Conservation (phyloP, 2,888 invertebrate species). For the Timandra comae region DNA sequence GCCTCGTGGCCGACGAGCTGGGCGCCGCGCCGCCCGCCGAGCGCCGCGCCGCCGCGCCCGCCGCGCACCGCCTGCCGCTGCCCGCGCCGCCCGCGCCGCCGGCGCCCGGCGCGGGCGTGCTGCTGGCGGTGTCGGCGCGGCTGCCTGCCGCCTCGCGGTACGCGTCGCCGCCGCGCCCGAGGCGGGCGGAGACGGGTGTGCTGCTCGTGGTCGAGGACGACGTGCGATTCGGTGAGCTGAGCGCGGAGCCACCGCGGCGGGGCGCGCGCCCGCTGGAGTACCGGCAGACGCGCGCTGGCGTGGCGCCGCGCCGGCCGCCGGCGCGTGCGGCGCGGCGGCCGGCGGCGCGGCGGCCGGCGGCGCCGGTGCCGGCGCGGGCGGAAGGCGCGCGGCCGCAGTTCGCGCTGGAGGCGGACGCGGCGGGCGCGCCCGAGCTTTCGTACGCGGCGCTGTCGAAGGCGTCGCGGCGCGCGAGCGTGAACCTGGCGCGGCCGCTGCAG, state of each 20-base stretch:
- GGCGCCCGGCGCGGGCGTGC: conserved; percentile 19
- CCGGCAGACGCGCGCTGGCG: conserved; percentile 24
- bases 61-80: conserved; percentile 18
- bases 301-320: conserved; percentile 18
- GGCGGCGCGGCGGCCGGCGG: conserved; percentile 17
- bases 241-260: conserved; percentile 22
- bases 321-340: conserved; percentile 16
- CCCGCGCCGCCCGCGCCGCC: conserved; percentile 14
- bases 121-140: conserved; percentile 11
- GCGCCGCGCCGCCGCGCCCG: conserved; percentile 8
- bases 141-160: conserved; percentile 10
- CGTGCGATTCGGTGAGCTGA: neutral
- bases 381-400: conserved; percentile 31
- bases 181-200: conserved; percentile 7
- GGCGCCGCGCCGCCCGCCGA: conserved; percentile 20
- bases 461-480: conserved; percentile 22
- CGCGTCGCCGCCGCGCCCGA: conserved; percentile 3
- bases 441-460: conserved; percentile 21
- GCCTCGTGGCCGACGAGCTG: conserved; percentile 24
- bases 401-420: conserved; percentile 27
- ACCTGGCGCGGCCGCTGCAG: conserved; percentile 26
- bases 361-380: conserved; percentile 26
- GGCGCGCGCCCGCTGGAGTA: conserved; percentile 23
- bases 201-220: neutral
- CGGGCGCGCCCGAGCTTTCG: conserved; percentile 19